Conservation (phyloP, 2,888 invertebrate species). For the Idaea aversata region DNA sequence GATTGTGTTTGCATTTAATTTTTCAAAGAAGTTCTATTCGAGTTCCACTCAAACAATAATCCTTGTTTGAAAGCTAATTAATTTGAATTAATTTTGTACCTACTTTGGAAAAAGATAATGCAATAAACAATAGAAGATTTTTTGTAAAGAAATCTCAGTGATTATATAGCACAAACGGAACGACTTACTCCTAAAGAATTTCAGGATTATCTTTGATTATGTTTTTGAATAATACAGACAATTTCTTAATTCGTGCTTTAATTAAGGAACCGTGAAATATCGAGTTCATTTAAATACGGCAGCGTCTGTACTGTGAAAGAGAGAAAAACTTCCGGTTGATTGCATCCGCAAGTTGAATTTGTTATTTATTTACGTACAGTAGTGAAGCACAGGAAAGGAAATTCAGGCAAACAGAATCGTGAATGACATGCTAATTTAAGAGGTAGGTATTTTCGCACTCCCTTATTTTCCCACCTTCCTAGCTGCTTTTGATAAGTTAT, state of each 20-base stretch:
- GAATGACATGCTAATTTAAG: slow-evolving; percentile 41
- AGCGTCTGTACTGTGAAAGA: slow-evolving; percentile 15
- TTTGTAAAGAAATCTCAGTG: slow-evolving; percentile 34
- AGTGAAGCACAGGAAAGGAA: slow-evolving; percentile 32
- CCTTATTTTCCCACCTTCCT: neutral
- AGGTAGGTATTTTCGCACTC: slow-evolving; percentile 27
- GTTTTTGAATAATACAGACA: slow-evolving; percentile 7
- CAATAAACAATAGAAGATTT: slow-evolving; percentile 49
- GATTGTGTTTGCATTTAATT: slow-evolving; percentile 53
- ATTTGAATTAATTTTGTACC: slow-evolving; percentile 61
- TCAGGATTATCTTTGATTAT: neutral
- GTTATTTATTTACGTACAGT: slow-evolving; percentile 39
- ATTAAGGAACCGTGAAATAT: slow-evolving; percentile 14
- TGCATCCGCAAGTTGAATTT: slow-evolving; percentile 45
- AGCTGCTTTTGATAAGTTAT: neutral
- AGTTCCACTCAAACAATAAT: slow-evolving; percentile 63
- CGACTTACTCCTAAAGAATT: slow-evolving; percentile 24
- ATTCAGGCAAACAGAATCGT: slow-evolving; percentile 44
- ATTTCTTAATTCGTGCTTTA: slow-evolving; percentile 11
- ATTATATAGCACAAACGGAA: slow-evolving; percentile 36
- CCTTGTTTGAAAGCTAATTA: slow-evolving; percentile 72
- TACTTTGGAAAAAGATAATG: slow-evolving; percentile 52
- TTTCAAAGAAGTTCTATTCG: slow-evolving; percentile 51
- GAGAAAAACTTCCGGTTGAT: slow-evolving; percentile 38
- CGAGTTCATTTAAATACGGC: slow-evolving; percentile 10